Percentiles rank a stretch among this genome's conserved stretches.
These are phyloP conservation scores for Noctua pronuba DNA, from an alignment of 2,888 invertebrate species.

Conservation along the genomic window DNA sequence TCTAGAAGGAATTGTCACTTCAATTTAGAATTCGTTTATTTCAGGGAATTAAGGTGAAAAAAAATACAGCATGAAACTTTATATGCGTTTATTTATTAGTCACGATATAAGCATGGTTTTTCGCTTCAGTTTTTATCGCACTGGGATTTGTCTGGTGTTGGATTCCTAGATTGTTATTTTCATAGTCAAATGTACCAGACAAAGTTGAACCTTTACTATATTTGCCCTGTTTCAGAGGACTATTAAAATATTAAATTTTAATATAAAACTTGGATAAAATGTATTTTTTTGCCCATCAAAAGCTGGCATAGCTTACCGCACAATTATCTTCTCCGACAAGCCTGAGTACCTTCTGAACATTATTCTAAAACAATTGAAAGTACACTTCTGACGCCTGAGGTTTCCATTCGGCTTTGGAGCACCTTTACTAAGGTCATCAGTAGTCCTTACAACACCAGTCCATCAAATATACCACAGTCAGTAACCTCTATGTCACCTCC, in stretches of 20 bases:
- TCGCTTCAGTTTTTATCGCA: slow-evolving; percentile 43
- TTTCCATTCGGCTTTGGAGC: not conserved
- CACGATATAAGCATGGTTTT: slow-evolving; percentile 50
- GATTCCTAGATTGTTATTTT: slow-evolving; percentile 15
- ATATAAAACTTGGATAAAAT: not conserved
- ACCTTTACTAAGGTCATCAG: not conserved
- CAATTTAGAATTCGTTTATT: not conserved
- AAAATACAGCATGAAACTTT: slow-evolving; percentile 25
- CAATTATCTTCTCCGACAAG: not conserved
- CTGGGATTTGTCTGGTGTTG: slow-evolving; percentile 49
- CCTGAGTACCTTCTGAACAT: not conserved
- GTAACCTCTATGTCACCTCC: slow-evolving; percentile 46
- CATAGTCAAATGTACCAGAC: not conserved
- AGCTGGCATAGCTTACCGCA: not conserved
- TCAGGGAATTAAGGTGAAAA: slow-evolving; percentile 18
- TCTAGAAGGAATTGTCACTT: slow-evolving; percentile 12
- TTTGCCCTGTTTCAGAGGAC: not conserved
- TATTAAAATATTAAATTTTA: not conserved
- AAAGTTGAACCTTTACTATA: not conserved
- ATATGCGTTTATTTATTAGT: slow-evolving; percentile 8
- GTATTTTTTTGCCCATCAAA: not conserved
- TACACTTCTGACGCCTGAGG: not conserved
- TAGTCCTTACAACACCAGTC: not conserved
- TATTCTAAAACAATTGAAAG: not conserved
- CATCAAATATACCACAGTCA: not conserved